Evolutionary conservation across 1,140 invertebrate genomes (phyloP).

Genomic region (Panagrolaimus sp.): DNA sequence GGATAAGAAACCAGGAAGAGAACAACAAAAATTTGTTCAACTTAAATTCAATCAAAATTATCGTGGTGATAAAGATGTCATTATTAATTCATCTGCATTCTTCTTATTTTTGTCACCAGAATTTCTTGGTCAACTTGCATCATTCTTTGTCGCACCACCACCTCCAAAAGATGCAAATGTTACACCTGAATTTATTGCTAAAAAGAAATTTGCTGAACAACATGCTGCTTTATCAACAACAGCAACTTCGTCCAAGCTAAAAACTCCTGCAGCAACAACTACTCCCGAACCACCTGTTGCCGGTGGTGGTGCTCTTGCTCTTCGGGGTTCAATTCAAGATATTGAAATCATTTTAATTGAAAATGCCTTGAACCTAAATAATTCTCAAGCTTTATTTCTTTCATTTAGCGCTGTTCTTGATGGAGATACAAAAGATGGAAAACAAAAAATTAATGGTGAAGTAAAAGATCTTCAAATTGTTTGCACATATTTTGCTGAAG

Average conservation of each 20-base stretch:
- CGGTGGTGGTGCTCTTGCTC: constrained; percentile 63
- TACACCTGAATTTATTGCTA: constrained; percentile 7
- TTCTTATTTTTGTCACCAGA: constrained; percentile 54
- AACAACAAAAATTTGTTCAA: constrained; percentile 25
- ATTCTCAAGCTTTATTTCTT: constrained; percentile 78
- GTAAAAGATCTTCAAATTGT: constrained; percentile 73
- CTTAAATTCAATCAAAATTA: constrained; percentile 32
- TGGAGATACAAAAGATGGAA: constrained; percentile 53
- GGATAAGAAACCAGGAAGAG: constrained; percentile 47
- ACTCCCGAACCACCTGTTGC: constrained; percentile 14
- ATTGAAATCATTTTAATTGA: constrained; percentile 90
- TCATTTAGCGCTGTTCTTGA: constrained; percentile 67
- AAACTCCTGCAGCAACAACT: constrained; percentile 19
- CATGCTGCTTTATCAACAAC: constrained; percentile 44
- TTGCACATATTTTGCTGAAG: constrained; percentile 60
- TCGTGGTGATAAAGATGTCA: constrained; percentile 39
- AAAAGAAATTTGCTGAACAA: background rate
- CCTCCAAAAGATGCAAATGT: constrained; percentile 34
- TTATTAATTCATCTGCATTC: constrained; percentile 46
- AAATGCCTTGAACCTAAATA: constrained; percentile 70
- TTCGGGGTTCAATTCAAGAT: constrained; percentile 75
- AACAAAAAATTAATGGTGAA: constrained; percentile 60
- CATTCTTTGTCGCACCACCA: constrained; percentile 46
- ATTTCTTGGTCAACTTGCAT: constrained; percentile 47
- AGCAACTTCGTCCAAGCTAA: constrained; percentile 22